Conservation (phyloP, 2,797 vertebrate species). For the Crypturellus tataupa region DNA sequence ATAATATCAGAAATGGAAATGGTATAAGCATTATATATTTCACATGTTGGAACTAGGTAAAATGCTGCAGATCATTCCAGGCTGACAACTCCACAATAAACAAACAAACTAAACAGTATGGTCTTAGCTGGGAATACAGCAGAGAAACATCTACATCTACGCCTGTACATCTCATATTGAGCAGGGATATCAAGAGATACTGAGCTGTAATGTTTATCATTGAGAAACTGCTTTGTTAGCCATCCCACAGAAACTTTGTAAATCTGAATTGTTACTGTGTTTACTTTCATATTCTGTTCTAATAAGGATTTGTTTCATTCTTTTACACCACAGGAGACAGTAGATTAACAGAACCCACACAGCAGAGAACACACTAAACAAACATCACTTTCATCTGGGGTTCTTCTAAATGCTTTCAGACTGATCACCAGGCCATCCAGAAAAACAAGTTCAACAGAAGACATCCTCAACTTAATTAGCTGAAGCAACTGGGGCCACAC, state of each 20-base stretch:
- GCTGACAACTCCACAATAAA: neutral
- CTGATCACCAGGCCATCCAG: too few species aligned
- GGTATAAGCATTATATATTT: neutral
- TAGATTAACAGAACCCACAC: neutral
- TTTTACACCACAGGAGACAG: neutral
- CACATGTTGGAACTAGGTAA: neutral
- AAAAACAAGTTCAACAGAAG: neutral
- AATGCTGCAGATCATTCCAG: neutral
- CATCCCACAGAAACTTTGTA: neutral
- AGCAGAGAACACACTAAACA: neutral
- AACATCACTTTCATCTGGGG: neutral
- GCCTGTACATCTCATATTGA: neutral
- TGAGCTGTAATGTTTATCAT: neutral
- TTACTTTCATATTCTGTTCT: neutral
- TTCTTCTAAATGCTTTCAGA: neutral
- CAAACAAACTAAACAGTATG: neutral
- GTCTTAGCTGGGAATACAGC: neutral
- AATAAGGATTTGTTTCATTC: neutral
- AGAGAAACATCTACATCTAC: neutral
- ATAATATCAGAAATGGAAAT: neutral
- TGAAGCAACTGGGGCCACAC: neutral
- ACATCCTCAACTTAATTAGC: too few species aligned
- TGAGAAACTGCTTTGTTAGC: neutral
- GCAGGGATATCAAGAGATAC: neutral
- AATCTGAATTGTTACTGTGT: neutral